Percentiles rank a stretch among this genome's conserved stretches.
These are phyloP conservation scores for Pelusios castaneus DNA, from an alignment of 2,113 vertebrate genomes.

Conservation along the genomic window DNA sequence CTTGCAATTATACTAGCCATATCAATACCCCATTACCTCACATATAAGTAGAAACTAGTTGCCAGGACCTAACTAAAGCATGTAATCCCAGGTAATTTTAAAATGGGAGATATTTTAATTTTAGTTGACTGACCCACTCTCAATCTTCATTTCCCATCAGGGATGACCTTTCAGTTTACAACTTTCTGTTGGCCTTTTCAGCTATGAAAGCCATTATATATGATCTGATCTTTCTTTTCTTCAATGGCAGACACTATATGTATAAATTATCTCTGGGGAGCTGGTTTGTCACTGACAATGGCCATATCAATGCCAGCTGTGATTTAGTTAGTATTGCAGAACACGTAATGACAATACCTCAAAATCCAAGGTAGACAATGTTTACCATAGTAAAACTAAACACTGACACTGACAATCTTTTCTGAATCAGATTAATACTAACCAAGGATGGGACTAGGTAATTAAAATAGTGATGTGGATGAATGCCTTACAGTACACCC, in stretches of 20 bases:
- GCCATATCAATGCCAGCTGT: not conserved
- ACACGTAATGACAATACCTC: not conserved
- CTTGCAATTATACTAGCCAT: not conserved
- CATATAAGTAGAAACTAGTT: not conserved
- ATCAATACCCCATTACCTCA: not conserved
- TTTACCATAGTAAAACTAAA: not conserved
- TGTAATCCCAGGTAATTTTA: conserved; percentile 1
- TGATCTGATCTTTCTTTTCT: conserved; percentile 49
- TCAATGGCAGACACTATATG: conserved; percentile 17
- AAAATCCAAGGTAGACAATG: not conserved
- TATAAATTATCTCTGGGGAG: conserved; percentile 29
- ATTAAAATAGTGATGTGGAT: fast-evolving
- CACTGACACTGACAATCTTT: not conserved
- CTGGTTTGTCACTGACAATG: conserved; percentile 3
- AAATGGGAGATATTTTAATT: conserved; percentile 58
- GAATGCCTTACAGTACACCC: fast-evolving
- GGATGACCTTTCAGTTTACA: conserved; percentile 73
- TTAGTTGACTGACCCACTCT: conserved; percentile 46
- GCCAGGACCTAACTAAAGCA: not conserved
- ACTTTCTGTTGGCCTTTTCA: conserved; percentile 71
- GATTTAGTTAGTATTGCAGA: not conserved
- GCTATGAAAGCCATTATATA: conserved; percentile 45
- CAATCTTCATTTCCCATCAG: conserved; percentile 42
- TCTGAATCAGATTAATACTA: not conserved
- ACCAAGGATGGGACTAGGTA: fast-evolving